Percentiles rank a stretch among this genome's conserved stretches.
Conservation (phyloP, 2,888 invertebrate species). For the Dynastes hyllus region DNA sequence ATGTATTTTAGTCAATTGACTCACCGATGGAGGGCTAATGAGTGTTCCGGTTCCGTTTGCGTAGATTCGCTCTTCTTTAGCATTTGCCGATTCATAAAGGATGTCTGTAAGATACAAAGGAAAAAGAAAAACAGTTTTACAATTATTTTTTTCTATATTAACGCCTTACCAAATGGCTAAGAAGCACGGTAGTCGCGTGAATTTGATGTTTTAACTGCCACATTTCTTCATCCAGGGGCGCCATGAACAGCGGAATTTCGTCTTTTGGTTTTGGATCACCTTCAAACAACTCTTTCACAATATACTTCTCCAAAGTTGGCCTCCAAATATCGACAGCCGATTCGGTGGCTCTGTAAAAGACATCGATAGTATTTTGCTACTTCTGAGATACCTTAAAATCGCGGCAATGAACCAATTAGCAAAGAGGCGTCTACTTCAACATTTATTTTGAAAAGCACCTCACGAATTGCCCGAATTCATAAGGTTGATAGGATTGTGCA, state of each 20-base stretch:
- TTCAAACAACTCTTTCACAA: neutral
- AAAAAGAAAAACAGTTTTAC: neutral
- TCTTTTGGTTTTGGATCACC: constrained; percentile 19
- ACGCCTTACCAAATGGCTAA: constrained; percentile 33
- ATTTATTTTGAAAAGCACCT: no score
- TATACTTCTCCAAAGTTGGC: constrained; percentile 9
- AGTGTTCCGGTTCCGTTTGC: constrained; percentile 25
- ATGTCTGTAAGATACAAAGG: constrained; percentile 8
- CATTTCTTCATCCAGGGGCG: constrained; percentile 37
- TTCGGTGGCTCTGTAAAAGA: constrained; percentile 7
- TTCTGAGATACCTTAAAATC: no score
- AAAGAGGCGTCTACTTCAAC: no score
- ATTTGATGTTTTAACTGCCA: constrained; percentile 42
- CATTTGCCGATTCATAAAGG: constrained; percentile 40
- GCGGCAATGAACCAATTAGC: no score
- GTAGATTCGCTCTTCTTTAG: constrained; percentile 37
- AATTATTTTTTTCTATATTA: neutral
- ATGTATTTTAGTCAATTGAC: neutral
- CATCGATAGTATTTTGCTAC: no score
- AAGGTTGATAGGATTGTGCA: no score
- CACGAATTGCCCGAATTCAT: no score
- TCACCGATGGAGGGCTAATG: constrained; percentile 10
- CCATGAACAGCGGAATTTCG: constrained; percentile 4
- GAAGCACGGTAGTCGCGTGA: constrained; percentile 35
- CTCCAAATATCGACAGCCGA: constrained; percentile 17